phyloP scores from a whole-genome alignment of 2,113 vertebrate species.

The Pseudorasbora parva region DNA sequence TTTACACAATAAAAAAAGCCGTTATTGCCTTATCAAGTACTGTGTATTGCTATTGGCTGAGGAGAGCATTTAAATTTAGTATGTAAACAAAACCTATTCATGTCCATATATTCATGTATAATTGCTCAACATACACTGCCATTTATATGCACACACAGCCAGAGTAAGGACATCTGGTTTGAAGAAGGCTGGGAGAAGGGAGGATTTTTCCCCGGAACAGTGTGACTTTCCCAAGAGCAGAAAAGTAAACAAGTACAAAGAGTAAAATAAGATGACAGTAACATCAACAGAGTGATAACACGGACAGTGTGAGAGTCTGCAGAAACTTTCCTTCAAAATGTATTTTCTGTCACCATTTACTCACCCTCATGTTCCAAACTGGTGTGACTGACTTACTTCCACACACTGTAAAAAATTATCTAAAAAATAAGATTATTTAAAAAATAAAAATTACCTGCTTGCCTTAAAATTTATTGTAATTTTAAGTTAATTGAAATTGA shows the following conservation, averaged over 20 bases:
- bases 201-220: neutral
- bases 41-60: neutral
- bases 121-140: neutral
- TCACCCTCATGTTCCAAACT: neutral
- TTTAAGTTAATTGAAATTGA: no score
- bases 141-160: neutral
- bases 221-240: neutral
- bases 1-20: neutral
- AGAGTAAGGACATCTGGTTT: conserved; percentile 20
- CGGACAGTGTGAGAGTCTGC: neutral
- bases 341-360: neutral
- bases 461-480: no score
- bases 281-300: conserved; percentile 19
- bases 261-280: conserved; percentile 1
- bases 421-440: no score
- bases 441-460: no score
- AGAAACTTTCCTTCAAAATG: neutral
- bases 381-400: neutral
- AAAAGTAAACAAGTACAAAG: neutral
- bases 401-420: no score
- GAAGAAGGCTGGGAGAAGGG: neutral
- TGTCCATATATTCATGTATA: neutral
- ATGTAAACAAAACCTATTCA: conserved; percentile 9
- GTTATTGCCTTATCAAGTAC: neutral
- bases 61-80: neutral